Conservation (phyloP, 92 coral and sea anemone genomes). For the Metridium senile region DNA sequence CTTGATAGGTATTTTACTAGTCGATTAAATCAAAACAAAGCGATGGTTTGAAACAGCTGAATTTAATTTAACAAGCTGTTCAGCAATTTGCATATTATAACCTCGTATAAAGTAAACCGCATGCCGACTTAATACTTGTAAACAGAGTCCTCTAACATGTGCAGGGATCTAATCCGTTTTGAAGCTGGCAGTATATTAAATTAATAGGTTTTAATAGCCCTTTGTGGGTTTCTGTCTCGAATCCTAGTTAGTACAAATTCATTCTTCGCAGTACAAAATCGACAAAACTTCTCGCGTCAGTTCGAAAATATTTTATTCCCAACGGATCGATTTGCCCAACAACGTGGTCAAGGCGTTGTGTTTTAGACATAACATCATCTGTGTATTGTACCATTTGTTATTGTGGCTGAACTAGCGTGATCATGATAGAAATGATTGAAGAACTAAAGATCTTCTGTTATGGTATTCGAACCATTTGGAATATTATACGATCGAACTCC, state of each 20-base stretch:
- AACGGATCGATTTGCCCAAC: neutral
- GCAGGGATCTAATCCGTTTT: slow-evolving; percentile 12
- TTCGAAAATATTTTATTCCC: slow-evolving; percentile 11
- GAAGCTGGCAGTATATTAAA: neutral
- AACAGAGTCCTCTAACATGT: slow-evolving; percentile 20
- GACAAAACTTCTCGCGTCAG: neutral
- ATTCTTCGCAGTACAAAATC: neutral
- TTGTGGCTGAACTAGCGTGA: neutral
- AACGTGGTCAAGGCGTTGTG: slow-evolving; percentile 29
- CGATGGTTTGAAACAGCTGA: neutral
- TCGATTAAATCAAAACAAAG: neutral
- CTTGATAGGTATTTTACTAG: neutral
- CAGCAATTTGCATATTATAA: slow-evolving; percentile 18
- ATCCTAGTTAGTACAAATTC: too few relatives aligned
- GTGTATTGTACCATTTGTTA: neutral
- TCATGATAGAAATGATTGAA: neutral
- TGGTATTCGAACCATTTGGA: slow-evolving; percentile 11
- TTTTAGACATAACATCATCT: slow-evolving; percentile 22
- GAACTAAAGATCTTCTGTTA: neutral
- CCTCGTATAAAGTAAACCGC: neutral
- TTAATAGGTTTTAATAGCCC: neutral
- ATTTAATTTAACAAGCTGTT: slow-evolving; percentile 4
- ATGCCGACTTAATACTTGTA: slow-evolving; percentile 21
- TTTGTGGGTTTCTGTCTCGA: neutral
- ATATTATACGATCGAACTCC: neutral